phyloP scores from a whole-genome alignment of 2,797 vertebrate species.

The Etheostoma perlongum region DNA sequence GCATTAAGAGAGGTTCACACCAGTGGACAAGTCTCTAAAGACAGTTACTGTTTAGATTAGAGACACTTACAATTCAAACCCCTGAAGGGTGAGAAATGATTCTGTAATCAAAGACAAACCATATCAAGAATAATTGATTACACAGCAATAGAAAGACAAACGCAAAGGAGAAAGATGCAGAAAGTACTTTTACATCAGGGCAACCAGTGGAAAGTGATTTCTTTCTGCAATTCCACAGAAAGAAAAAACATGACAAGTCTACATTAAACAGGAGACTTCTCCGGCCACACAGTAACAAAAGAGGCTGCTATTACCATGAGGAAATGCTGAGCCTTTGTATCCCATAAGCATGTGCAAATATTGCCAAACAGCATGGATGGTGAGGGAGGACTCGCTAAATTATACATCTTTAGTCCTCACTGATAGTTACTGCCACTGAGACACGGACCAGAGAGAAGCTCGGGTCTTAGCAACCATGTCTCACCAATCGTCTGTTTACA shows the following conservation, averaged over 20 bases:
- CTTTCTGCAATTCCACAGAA: slow-evolving; percentile 15
- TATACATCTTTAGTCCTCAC: slow-evolving; percentile 45
- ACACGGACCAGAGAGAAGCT: slow-evolving; percentile 28
- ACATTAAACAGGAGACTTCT: slow-evolving; percentile 50
- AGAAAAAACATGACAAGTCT: slow-evolving; percentile 38
- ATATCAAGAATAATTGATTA: not conserved
- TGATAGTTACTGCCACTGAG: slow-evolving; percentile 29
- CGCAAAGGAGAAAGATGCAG: not conserved
- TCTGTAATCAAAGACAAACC: not conserved
- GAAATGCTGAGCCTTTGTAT: slow-evolving; percentile 60
- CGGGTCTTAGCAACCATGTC: slow-evolving; percentile 8
- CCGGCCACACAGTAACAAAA: slow-evolving; percentile 39
- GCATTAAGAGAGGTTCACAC: not conserved
- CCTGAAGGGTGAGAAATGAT: not conserved
- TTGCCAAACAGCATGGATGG: slow-evolving; percentile 46
- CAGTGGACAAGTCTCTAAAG: not conserved
- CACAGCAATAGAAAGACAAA: not conserved
- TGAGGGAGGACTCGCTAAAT: slow-evolving; percentile 46
- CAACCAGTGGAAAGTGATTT: slow-evolving; percentile 12
- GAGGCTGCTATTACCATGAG: slow-evolving; percentile 55
- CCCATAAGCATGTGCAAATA: slow-evolving; percentile 51
- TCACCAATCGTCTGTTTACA: slow-evolving; percentile 6
- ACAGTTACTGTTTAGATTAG: not conserved
- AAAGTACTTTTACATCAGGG: slow-evolving; percentile 23
- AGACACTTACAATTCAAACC: not conserved